These are phyloP conservation scores for Molossus alvarezi DNA, from an alignment of 2,797 vertebrate species.

Conservation along the genomic window DNA sequence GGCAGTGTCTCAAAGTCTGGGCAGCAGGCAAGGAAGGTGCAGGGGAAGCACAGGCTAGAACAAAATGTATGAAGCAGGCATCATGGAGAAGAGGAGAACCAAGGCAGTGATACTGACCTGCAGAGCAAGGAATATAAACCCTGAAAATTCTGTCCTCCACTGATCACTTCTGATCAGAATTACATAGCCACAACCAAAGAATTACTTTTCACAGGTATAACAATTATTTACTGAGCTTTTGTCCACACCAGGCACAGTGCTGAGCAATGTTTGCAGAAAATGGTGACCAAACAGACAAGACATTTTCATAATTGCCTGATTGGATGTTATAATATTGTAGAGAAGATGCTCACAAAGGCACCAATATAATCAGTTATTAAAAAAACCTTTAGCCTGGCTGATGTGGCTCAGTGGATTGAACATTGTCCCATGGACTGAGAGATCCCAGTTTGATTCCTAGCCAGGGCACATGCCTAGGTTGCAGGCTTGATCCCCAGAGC, in stretches of 20 bases:
- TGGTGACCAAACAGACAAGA: background rate
- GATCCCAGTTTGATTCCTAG: no score
- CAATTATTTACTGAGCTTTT: conserved; percentile 11
- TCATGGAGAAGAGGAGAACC: background rate
- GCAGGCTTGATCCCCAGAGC: no score
- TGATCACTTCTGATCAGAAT: background rate
- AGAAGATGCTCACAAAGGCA: conserved; percentile 11
- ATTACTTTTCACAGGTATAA: background rate
- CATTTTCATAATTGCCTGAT: conserved; percentile 22
- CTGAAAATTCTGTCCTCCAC: background rate
- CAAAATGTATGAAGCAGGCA: background rate
- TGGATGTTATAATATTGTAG: background rate
- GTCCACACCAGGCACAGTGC: background rate
- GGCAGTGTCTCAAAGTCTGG: background rate
- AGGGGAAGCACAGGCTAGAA: background rate
- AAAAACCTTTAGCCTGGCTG: background rate
- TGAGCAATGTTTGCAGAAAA: conserved; percentile 53
- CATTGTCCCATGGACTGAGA: no score
- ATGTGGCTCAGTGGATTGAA: no score
- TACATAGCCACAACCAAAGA: background rate
- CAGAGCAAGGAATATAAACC: background rate
- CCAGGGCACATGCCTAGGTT: no score
- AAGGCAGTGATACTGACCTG: background rate
- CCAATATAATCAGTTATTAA: background rate
- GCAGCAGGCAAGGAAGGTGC: background rate